Evolutionary conservation across 2,797 vertebrate species (phyloP).

Genomic region (Cyclopterus lumpus): DNA sequence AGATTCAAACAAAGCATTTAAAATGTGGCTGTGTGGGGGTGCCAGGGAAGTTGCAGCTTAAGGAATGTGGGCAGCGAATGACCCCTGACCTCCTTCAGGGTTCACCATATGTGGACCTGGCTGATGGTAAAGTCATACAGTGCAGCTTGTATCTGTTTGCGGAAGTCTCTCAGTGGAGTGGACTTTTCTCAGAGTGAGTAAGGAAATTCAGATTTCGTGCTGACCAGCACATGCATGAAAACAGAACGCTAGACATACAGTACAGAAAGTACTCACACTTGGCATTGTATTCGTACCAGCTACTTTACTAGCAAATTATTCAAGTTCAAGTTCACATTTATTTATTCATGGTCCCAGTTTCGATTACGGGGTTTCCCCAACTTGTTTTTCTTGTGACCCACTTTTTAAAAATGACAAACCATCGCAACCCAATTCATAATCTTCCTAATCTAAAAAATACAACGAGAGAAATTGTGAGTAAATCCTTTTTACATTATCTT

Average conservation of each 20-base stretch:
- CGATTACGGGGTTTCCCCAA: neutral
- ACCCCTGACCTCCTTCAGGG: slow-evolving; percentile 60
- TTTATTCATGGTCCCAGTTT: neutral
- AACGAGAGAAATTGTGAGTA: neutral
- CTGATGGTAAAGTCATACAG: slow-evolving; percentile 57
- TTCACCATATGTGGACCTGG: slow-evolving; percentile 45
- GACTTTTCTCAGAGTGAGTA: neutral
- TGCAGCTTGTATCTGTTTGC: slow-evolving; percentile 22
- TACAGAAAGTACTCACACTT: neutral
- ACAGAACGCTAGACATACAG: neutral
- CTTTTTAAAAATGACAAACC: neutral
- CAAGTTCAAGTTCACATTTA: neutral
- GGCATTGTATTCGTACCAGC: neutral
- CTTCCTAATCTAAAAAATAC: neutral
- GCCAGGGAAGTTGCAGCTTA: slow-evolving; percentile 34
- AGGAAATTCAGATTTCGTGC: neutral
- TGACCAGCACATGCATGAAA: neutral
- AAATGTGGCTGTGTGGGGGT: slow-evolving; percentile 16
- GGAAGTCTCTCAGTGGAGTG: neutral
- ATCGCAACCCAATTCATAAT: neutral
- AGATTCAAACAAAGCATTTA: slow-evolving; percentile 52
- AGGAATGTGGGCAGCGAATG: slow-evolving; percentile 61
- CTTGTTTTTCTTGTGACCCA: neutral
- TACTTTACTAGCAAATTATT: neutral
- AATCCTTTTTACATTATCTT: neutral